Conservation (phyloP, 1,140 invertebrate species). For the Probaryconus sp. region DNA sequence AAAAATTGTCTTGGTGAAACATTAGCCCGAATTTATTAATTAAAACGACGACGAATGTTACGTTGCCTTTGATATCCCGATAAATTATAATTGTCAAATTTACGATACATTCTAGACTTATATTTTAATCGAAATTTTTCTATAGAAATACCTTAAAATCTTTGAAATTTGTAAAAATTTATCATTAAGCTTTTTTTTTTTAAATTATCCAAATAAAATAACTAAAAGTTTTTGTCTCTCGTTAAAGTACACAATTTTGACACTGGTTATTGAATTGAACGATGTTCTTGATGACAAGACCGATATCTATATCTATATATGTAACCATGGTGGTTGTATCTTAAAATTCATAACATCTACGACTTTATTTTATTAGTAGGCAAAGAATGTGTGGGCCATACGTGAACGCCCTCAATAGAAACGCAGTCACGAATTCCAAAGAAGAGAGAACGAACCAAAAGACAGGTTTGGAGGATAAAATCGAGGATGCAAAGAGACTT, state of each 20-base stretch:
- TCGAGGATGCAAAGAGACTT: constrained; percentile 59
- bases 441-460: constrained; percentile 21
- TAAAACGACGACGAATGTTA: too few relatives aligned
- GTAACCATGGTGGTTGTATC: constrained; percentile 1
- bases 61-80: too few relatives aligned
- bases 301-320: too few relatives aligned
- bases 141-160: too few relatives aligned
- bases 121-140: too few relatives aligned
- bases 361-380: constrained; percentile 54
- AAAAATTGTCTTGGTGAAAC: constrained; percentile 7
- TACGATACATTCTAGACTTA: too few relatives aligned
- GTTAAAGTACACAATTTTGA: constrained; percentile 3
- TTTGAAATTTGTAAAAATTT: too few relatives aligned
- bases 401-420: constrained; percentile 35
- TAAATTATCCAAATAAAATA: too few relatives aligned
- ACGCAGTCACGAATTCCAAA: constrained; percentile 55
- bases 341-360: constrained; percentile 47
- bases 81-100: too few relatives aligned
- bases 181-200: too few relatives aligned
- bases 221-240: too few relatives aligned
- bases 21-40: too few relatives aligned
- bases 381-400: constrained; percentile 52
- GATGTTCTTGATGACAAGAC: constrained; percentile 3
- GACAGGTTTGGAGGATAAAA: constrained; percentile 48
- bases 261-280: constrained; percentile 29